A percentile compares a stretch with the other conserved stretches of the same genome.
These are phyloP conservation scores for Rattus rattus DNA, from an alignment of 2,113 vertebrate genomes.

Conservation along the genomic window DNA sequence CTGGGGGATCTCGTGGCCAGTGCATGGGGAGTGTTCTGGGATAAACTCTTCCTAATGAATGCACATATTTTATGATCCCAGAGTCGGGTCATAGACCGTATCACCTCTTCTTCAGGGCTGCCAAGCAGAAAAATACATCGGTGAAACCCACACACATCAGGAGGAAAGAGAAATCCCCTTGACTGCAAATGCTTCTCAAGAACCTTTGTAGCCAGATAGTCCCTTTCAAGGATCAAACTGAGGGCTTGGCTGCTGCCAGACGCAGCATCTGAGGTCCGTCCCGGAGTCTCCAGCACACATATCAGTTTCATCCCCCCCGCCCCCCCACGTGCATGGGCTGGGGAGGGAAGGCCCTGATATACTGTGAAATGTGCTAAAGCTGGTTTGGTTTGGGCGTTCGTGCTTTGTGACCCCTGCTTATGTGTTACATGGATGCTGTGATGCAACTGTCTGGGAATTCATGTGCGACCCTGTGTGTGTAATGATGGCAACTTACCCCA, in stretches of 20 bases:
- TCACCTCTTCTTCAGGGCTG: neutral
- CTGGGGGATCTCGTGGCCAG: neutral
- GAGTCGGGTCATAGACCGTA: neutral
- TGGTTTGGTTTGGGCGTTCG: conserved; percentile 7
- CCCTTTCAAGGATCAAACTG: neutral
- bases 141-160: neutral
- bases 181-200: neutral
- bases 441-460: conserved; percentile 81
- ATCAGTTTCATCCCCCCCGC: conserved; percentile 53
- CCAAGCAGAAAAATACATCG: conserved; percentile 24
- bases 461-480: neutral
- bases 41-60: neutral
- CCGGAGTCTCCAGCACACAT: neutral
- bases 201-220: neutral
- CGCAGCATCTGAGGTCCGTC: conserved; percentile 37
- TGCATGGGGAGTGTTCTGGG: neutral
- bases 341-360: conserved; percentile 33
- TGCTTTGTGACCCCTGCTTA: conserved; percentile 70
- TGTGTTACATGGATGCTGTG: conserved; percentile 64
- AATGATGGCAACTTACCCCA: conserved; percentile 36
- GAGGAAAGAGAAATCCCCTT: neutral
- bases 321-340: neutral
- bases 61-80: neutral
- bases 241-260: neutral
- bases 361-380: conserved; percentile 79